Base-by-base conservation (phyloP, 2,797 vertebrate genomes). In the Brotogeris chrysoptera region DNA sequence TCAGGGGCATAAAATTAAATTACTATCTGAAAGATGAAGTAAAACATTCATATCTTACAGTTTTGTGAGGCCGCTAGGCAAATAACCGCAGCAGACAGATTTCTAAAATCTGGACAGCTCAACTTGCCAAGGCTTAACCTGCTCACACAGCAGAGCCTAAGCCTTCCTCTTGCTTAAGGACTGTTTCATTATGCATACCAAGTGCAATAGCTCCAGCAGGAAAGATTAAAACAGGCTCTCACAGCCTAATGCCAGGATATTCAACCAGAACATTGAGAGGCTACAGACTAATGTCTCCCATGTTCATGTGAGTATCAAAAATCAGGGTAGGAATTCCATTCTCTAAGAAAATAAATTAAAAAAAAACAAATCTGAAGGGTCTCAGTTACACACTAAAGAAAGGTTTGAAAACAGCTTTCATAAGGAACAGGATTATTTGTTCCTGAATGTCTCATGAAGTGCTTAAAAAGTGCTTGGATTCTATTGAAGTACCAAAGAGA, bases 181-280 rank as follows among this genome's bases (percentile, higher is more conserved):
- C 60, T 94, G 76, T 88, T 96, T 87, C 96, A 96, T 96, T 97
- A 95, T 93, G 88, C 59, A 93, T 92, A 69, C 27, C 32, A 89
- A 94, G 66, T 16, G 76, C 74, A 96, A 80, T 17, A 95, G 91
- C 91, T 96, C 70, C 77, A 92, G 80, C 30, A 95, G 63, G 66
- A 92, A 90, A 92, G 59, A 92, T 71, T 89, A 93, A 94, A 93
- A 89, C 64, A 80, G 63, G 30, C 15, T 63, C 65, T 89, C 28
- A 49, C 43, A 70, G 70, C n/a, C 63, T 83, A 63, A 90, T 4
- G 11, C 1, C 0, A 77, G 34, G 80, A 84, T 38, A 68, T 64
- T 80, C 57, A 86, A 84, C 60, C 11, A 64, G 64, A 88, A 87
- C 24, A 39, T 2, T 61, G 55, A 34, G 79, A 94, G 32, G 34